Evolutionary conservation across 2,888 invertebrate genomes (phyloP).

Genomic region (Cylindroiulus punctatus): DNA sequence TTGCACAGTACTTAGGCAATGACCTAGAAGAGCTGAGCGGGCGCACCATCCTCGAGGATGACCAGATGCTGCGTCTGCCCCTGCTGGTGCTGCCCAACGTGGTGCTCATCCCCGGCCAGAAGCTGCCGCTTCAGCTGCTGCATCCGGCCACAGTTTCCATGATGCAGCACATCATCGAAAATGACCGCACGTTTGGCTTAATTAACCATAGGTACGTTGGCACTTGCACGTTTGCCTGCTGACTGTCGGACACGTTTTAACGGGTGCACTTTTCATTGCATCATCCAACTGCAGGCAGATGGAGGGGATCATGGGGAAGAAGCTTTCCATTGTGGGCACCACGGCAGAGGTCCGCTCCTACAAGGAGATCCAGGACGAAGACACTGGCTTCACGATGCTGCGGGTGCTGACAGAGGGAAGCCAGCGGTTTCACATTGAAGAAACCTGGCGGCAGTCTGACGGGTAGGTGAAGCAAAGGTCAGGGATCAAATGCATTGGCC

Average conservation of each 20-base stretch:
- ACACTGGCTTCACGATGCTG: conserved; percentile 69
- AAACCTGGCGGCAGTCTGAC: conserved; percentile 66
- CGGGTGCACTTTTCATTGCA: neutral
- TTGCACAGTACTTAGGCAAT: conserved; percentile 70
- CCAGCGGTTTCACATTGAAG: conserved; percentile 76
- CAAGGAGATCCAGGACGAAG: conserved; percentile 68
- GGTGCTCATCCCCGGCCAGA: conserved; percentile 81
- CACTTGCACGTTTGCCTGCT: neutral
- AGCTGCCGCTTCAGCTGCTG: conserved; percentile 76
- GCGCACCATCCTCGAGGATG: conserved; percentile 73
- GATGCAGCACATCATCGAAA: conserved; percentile 71
- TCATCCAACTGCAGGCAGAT: conserved; percentile 56
- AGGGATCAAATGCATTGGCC: no score
- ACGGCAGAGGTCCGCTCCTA: conserved; percentile 76
- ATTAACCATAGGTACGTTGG: conserved; percentile 68
- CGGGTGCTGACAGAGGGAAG: conserved; percentile 78
- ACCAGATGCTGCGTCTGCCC: conserved; percentile 68
- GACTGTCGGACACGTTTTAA: neutral
- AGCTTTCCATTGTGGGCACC: conserved; percentile 70
- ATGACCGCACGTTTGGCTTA: conserved; percentile 75
- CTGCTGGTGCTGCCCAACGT: conserved; percentile 73
- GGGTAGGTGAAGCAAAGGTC: no score
- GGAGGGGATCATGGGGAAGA: conserved; percentile 60
- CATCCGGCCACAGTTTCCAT: conserved; percentile 71
- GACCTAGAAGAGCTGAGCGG: conserved; percentile 74